A percentile compares a stretch with the other conserved stretches of the same genome.
phyloP scores from a whole-genome alignment of 2,888 invertebrate species.

The Hipparchia sbordonii region DNA sequence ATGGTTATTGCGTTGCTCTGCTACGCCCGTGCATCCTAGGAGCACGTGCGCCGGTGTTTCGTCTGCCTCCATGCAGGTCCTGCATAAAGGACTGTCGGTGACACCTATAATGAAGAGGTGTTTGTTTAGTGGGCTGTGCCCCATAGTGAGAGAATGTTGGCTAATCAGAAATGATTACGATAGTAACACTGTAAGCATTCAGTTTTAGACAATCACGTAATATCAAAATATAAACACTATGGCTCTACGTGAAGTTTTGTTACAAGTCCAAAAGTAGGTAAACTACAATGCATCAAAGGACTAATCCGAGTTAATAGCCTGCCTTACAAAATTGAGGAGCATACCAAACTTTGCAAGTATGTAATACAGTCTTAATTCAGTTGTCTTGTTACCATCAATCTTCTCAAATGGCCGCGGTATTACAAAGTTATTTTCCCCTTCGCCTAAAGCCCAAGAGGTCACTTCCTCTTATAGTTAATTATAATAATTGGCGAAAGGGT shows the following conservation, averaged over 20 bases:
- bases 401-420: slow-evolving; percentile 70
- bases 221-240: too few relatives aligned
- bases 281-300: slow-evolving; percentile 10
- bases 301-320: slow-evolving; percentile 19
- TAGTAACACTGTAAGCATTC: too few relatives aligned
- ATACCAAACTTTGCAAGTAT: slow-evolving; percentile 57
- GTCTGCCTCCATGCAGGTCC: too few relatives aligned
- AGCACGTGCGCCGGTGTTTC: too few relatives aligned
- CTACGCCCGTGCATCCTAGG: too few relatives aligned
- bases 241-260: neutral
- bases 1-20: too few relatives aligned
- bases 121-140: too few relatives aligned
- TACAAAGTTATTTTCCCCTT: slow-evolving; percentile 65
- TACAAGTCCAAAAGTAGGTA: neutral
- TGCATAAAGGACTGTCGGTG: too few relatives aligned
- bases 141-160: too few relatives aligned
- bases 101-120: too few relatives aligned
- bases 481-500: slow-evolving; percentile 76
- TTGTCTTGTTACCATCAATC: slow-evolving; percentile 79
- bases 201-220: too few relatives aligned
- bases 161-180: too few relatives aligned
- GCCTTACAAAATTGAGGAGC: slow-evolving; percentile 39
- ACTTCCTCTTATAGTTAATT: slow-evolving; percentile 80
- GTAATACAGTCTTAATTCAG: slow-evolving; percentile 69
- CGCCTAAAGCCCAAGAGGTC: slow-evolving; percentile 71